These are phyloP conservation scores for Enhydra lutris DNA, from an alignment of 2,113 vertebrate species.

Conservation along the genomic window DNA sequence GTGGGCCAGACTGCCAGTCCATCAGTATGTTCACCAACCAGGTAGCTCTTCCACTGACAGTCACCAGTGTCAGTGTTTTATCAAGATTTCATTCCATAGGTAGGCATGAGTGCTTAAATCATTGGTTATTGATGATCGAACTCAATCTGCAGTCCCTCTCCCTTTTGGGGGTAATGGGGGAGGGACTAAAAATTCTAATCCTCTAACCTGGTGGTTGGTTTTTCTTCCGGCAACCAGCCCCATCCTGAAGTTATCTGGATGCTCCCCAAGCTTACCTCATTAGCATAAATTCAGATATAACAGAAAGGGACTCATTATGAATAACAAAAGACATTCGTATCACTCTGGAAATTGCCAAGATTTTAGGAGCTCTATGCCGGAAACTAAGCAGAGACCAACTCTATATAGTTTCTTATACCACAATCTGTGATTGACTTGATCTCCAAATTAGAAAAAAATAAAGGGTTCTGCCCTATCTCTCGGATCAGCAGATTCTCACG, in stretches of 20 bases:
- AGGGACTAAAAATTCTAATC: background rate
- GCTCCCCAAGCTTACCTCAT: background rate
- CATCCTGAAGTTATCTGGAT: background rate
- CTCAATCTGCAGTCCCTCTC: background rate
- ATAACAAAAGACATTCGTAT: background rate
- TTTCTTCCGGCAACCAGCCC: background rate
- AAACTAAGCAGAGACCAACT: background rate
- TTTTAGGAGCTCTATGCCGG: background rate
- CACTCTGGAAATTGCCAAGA: background rate
- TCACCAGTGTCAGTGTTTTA: background rate
- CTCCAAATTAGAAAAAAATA: slow-evolving; percentile 1
- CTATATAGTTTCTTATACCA: background rate
- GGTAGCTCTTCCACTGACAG: background rate
- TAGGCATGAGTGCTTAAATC: background rate
- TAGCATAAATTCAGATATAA: background rate
- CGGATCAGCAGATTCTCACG: background rate
- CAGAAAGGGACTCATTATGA: background rate
- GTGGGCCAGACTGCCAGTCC: background rate
- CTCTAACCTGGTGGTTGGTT: background rate
- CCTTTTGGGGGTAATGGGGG: background rate
- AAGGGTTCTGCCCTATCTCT: background rate
- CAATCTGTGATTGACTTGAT: background rate
- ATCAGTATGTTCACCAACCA: background rate
- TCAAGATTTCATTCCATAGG: background rate
- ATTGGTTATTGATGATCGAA: background rate